Evolutionary conservation across 2,888 invertebrate genomes (phyloP), one percentile per base, ranked within the genome.

Genomic region (Punctoribates punctum): DNA sequence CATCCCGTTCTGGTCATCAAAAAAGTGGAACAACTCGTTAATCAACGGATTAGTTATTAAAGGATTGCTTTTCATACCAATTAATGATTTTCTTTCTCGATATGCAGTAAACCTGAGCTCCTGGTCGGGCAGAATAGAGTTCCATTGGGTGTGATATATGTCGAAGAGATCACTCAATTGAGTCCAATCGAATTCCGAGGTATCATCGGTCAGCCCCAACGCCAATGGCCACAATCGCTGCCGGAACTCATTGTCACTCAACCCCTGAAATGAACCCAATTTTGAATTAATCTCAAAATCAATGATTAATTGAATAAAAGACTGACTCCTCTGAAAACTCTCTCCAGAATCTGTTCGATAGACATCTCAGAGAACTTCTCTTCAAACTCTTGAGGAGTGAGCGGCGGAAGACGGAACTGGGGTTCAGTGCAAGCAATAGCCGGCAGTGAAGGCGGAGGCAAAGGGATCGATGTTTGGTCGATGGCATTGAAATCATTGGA

Each of bases 61-160:
- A n/a, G 20, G 20, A 4, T 51, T 51, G 1, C 2, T 2, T 60
- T 27, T 8, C 8, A 62, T 54, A 75, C 77, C 75, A 46, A 75
- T 76, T 17, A 77, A 38, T 42, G 76, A 76, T 74, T 78, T 78
- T 17, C 77, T 42, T 25, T 78, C 78, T 34, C 77, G 15, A 46
- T 62, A 78, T 20, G 76, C 48, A 3, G 77, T 73, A 54, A 78
- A 78, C 74, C 78, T 73, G 9, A 70, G 20, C 73, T 78, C 78
- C 74, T 78, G 78, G 20, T 78, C 78, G 23, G 78, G 77, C 51
- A 78, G 23, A 29, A 78, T 78, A 4, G 76, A 17, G 74, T 76
- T 29, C 78, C 78, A 78, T 42, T 78, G 78, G 13, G 38, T 34
- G n/a, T 67, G 23, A 34, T 78, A 78, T 25, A n/a, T 48, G 6